Conservation (phyloP, 2,797 vertebrate genomes). For the Sebastes kiyomatsui region DNA sequence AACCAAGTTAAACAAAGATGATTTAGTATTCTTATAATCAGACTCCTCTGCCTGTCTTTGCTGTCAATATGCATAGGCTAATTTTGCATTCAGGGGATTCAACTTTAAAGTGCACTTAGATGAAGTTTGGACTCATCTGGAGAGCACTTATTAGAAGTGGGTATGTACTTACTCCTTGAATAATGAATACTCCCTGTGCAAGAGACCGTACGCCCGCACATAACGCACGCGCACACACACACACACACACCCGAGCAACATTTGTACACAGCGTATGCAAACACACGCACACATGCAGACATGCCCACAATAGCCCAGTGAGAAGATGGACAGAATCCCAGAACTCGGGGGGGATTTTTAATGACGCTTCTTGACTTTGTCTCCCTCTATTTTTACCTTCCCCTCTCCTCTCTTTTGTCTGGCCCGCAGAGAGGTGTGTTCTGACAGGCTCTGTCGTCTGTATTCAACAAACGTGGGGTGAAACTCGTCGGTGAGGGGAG, state of each 20-base stretch:
- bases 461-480: constrained; percentile 28
- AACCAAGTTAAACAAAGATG: not conserved
- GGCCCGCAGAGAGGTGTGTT: constrained; percentile 40
- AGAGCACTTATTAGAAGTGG: constrained; percentile 66
- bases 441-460: constrained; percentile 33
- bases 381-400: constrained; percentile 31
- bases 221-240: not conserved
- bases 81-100: constrained; percentile 44
- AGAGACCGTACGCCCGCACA: not conserved
- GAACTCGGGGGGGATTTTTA: constrained; percentile 24
- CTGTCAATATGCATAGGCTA: not conserved
- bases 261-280: constrained; percentile 11
- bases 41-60: not conserved
- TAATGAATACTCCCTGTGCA: constrained; percentile 42
- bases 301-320: not conserved
- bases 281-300: not conserved
- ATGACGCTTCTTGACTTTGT: constrained; percentile 41
- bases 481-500: constrained; percentile 20
- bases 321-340: constrained; percentile 37
- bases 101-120: constrained; percentile 59
- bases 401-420: constrained; percentile 20
- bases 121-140: constrained; percentile 54
- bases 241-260: not conserved
- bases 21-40: not conserved
- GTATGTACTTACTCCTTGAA: constrained; percentile 48